A percentile compares a stretch with the other conserved stretches of the same genome.
These are phyloP conservation scores for Acronicta aceris DNA, from an alignment of 2,888 invertebrate genomes.

Conservation along the genomic window DNA sequence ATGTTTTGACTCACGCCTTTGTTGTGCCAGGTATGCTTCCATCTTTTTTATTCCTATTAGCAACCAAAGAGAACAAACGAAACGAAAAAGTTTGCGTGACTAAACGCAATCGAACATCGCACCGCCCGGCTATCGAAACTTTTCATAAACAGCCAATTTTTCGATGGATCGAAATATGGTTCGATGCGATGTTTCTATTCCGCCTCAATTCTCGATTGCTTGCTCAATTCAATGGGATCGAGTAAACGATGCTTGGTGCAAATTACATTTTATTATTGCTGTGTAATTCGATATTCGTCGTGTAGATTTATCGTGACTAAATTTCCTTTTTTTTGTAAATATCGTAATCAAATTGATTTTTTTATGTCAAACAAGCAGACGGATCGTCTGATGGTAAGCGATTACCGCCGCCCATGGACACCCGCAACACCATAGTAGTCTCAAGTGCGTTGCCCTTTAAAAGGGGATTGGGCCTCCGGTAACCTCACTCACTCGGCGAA, in stretches of 20 bases:
- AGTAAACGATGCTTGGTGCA: conserved; percentile 39
- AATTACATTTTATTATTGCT: conserved; percentile 46
- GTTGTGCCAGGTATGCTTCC: conserved; percentile 8
- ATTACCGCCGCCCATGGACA: no score
- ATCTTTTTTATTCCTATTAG: conserved; percentile 33
- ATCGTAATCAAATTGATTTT: conserved; percentile 25
- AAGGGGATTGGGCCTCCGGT: no score
- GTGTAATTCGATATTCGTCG: conserved; percentile 35
- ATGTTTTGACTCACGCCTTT: conserved; percentile 24
- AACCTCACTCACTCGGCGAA: no score
- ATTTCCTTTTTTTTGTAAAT: conserved; percentile 32
- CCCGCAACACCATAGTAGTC: no score
- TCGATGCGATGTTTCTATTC: conserved; percentile 24
- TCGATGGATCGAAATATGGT: conserved; percentile 34
- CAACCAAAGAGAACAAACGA: conserved; percentile 19
- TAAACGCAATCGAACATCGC: conserved; percentile 44
- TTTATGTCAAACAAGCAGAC: no score
- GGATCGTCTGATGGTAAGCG: no score
- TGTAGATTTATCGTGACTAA: conserved; percentile 36
- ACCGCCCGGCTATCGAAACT: conserved; percentile 31
- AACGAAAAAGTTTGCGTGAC: conserved; percentile 55
- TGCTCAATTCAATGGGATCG: conserved; percentile 32
- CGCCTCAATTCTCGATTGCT: conserved; percentile 51
- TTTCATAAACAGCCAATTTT: conserved; percentile 50
- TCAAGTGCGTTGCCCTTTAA: no score